Base-by-base conservation (phyloP, 2,888 invertebrate genomes). In the Diploptera punctata region DNA sequence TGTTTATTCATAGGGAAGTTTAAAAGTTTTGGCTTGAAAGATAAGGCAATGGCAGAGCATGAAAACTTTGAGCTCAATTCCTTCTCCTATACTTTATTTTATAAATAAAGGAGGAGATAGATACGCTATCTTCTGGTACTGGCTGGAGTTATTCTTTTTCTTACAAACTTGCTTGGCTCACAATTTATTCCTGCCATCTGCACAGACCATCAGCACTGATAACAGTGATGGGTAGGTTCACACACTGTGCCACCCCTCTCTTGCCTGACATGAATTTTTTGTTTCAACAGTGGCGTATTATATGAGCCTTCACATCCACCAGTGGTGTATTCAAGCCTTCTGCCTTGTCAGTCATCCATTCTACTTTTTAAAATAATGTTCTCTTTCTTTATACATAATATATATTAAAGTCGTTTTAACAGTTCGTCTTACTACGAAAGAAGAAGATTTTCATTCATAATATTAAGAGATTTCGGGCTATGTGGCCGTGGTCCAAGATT, bases 41-140 rank as follows among this genome's bases (percentile, higher is more conserved):
- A 57, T 57, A 57, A 57, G 31, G 57, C 29, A 57, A 26, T 26
- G 24, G 29, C 29, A 16, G 29, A 29, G 29, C 29, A 57, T 57
- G 57, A 57, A 57, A 57, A 57, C 57, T 57, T 57, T 29, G 57
- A 57, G 57, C 57, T 19, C 57, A 29, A 57, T 57, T 57, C 57
- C 31, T 57, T 57, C 57, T 57, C 57, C 57, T 57, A 57, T 57
- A 57, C 57, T 57, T 57, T 57, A 57, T 31, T 57, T 57, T 57
- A 29, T 57, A 57, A 57, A 57, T 57, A 57, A 57, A 57, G 26
- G 31, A 57, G 57, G 26, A 57, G 31, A 57, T 19, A 29, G 57
- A 57, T 57, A 57, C 5, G 57, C 29, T 29, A 57, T 57, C 57
- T 29, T n/a, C 13, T 16, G n/a, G n/a, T n/a, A n/a, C n/a, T n/a